Evolutionary conservation across 2,888 invertebrate genomes (phyloP).

Genomic region (Cepaea hortensis): DNA sequence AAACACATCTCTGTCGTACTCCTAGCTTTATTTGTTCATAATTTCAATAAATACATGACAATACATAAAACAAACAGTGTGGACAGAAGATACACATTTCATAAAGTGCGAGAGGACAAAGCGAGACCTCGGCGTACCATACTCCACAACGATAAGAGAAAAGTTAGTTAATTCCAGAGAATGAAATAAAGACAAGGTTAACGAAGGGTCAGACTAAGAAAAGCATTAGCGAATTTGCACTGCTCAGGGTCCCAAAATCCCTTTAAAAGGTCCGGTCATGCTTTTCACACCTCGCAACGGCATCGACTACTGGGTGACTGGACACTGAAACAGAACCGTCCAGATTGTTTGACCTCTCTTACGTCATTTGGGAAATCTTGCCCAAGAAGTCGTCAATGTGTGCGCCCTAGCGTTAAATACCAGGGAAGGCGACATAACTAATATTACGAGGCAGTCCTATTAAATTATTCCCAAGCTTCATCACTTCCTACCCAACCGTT

Average conservation of each 20-base stretch:
- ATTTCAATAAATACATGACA: no score
- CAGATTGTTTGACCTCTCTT: constrained; percentile 21
- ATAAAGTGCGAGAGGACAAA: no score
- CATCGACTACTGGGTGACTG: not conserved
- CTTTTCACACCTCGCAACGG: not conserved
- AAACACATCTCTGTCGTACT: no score
- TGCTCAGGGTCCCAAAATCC: not conserved
- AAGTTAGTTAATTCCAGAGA: no score
- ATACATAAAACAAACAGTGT: no score
- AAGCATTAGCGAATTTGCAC: not conserved
- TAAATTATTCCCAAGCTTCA: not conserved
- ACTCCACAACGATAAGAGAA: no score
- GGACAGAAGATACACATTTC: no score
- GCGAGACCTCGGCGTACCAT: no score
- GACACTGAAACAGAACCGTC: not conserved
- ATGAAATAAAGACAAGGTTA: not conserved
- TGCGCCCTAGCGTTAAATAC: constrained; percentile 31
- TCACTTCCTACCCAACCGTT: not conserved
- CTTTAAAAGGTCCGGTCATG: not conserved
- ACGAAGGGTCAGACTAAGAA: not conserved
- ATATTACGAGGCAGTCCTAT: constrained; percentile 16
- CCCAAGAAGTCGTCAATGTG: not conserved
- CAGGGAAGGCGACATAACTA: constrained; percentile 22
- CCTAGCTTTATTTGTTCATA: no score
- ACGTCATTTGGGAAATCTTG: constrained; percentile 34